A percentile compares a stretch with the other conserved stretches of the same genome.
Conservation (phyloP, 2,888 invertebrate species). For the Nephrotoma appendiculata region DNA sequence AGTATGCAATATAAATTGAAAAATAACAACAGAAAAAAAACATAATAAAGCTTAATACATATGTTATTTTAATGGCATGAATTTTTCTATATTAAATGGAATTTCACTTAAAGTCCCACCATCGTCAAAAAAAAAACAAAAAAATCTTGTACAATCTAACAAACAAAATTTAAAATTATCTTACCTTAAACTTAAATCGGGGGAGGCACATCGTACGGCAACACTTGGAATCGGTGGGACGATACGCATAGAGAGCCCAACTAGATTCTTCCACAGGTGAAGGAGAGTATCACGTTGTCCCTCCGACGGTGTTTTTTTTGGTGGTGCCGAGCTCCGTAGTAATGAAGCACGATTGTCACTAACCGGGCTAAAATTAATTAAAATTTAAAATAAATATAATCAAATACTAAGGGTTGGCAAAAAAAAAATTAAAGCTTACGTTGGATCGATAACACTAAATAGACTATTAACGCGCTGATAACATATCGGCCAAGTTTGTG, state of each 20-base stretch:
- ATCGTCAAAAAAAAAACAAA: not conserved
- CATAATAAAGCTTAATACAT: not conserved
- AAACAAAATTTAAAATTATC: conserved; percentile 8
- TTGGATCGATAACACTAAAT: conserved; percentile 87
- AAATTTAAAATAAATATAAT: conserved; percentile 4
- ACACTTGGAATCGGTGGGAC: conserved; percentile 85
- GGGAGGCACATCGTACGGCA: conserved; percentile 80
- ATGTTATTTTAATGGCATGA: not conserved
- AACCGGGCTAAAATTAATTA: conserved; percentile 54
- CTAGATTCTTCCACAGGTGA: conserved; percentile 96
- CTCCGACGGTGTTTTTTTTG: conserved; percentile 84
- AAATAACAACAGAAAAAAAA: not conserved
- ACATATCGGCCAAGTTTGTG: conserved; percentile 91
- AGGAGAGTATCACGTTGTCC: conserved; percentile 73
- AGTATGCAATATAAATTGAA: not conserved
- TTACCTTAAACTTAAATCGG: conserved; percentile 81
- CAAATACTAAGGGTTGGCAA: not conserved
- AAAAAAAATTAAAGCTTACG: conserved; percentile 41
- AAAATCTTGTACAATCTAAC: not conserved
- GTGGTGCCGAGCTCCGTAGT: conserved; percentile 71
- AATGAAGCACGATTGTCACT: conserved; percentile 94
- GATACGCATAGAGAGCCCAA: conserved; percentile 90
- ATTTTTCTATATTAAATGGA: not conserved
- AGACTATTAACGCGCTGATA: conserved; percentile 82
- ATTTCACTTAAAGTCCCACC: not conserved